Conservation (phyloP, 2,888 invertebrate genomes). For the Theretra japonica region DNA sequence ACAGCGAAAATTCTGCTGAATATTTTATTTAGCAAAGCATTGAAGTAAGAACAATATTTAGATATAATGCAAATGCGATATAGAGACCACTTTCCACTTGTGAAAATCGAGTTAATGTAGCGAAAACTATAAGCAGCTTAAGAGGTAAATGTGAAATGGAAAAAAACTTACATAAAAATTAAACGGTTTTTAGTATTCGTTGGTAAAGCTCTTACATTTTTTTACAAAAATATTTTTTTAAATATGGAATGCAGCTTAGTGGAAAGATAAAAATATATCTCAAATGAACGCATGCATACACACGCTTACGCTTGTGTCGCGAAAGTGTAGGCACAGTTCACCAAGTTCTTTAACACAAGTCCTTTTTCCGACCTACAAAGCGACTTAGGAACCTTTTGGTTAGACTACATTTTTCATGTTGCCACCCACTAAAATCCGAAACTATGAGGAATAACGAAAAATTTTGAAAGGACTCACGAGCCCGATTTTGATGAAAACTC, state of each 20-base stretch:
- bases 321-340: no score
- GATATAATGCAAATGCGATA: background rate
- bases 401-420: no score
- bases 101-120: conserved; percentile 9
- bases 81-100: background rate
- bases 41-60: conserved; percentile 2
- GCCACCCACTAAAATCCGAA: no score
- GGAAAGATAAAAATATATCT: no score
- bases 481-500: no score
- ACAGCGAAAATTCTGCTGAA: background rate
- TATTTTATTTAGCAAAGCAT: background rate
- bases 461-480: no score
- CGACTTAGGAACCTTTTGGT: no score
- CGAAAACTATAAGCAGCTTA: conserved; percentile 7
- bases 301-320: no score
- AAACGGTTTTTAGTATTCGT: background rate
- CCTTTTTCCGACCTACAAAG: no score
- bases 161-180: conserved; percentile 8
- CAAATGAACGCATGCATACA: no score
- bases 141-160: conserved; percentile 1
- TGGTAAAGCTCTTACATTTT: background rate
- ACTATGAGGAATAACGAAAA: no score
- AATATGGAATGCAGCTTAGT: background rate
- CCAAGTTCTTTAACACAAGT: no score
- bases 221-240: background rate